Evolutionary conservation across 2,113 vertebrate genomes (phyloP).

Genomic region (Hemiprocne comata): DNA sequence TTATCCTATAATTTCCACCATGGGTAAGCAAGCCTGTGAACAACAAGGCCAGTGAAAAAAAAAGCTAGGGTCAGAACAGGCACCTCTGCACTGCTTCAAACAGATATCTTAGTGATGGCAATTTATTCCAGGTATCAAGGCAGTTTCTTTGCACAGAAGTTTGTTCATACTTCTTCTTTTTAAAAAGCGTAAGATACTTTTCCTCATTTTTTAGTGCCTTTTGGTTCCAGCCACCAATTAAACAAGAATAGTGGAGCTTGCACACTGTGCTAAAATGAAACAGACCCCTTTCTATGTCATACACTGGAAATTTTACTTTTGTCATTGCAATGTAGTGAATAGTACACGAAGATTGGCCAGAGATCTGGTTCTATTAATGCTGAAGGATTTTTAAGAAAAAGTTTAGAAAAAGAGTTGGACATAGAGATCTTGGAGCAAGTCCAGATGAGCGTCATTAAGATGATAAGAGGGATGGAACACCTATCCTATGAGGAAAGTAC

Average conservation of each 20-base stretch:
- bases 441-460: too few relatives aligned
- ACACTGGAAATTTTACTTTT: neutral
- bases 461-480: too few relatives aligned
- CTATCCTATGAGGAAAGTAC: too few relatives aligned
- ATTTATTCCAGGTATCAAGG: neutral
- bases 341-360: neutral
- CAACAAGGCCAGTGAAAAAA: neutral
- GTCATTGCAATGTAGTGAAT: rapidly evolving
- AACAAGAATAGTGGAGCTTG: neutral
- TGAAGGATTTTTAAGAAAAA: neutral
- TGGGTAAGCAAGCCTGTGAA: neutral
- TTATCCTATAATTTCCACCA: neutral
- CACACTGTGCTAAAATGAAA: neutral
- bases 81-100: neutral
- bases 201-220: neutral
- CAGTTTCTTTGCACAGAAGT: neutral
- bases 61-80: neutral
- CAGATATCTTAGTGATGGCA: neutral
- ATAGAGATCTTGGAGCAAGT: too few relatives aligned
- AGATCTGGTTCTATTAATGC: neutral
- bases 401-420: neutral
- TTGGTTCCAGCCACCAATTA: neutral
- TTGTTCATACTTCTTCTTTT: neutral
- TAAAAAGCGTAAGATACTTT: neutral
- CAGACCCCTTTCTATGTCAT: rapidly evolving